phyloP scores from a whole-genome alignment of 2,888 invertebrate genomes.

The Bombylius major region DNA sequence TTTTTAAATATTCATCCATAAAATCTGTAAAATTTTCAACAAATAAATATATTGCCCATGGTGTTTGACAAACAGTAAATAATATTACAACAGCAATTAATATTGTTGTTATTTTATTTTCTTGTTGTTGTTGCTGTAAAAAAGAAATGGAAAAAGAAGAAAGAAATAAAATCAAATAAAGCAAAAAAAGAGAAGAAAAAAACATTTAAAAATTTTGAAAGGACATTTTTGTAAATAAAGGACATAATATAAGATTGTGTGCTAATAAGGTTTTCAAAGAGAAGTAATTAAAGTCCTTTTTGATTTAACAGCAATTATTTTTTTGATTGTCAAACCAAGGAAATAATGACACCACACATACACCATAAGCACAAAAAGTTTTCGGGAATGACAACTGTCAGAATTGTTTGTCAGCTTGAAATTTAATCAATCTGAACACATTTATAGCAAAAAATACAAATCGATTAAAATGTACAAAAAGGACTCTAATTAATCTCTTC shows the following conservation, averaged over 20 bases:
- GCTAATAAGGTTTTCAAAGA: too few relatives aligned
- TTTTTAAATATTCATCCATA: conserved; percentile 15
- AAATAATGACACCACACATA: too few relatives aligned
- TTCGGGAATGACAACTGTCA: too few relatives aligned
- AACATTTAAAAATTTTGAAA: not conserved
- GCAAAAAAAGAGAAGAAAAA: not conserved
- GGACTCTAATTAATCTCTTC: too few relatives aligned
- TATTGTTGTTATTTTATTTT: conserved; percentile 62
- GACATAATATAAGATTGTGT: not conserved
- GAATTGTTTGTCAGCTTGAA: too few relatives aligned
- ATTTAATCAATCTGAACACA: too few relatives aligned
- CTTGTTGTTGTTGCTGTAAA: conserved; percentile 39
- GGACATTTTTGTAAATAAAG: not conserved
- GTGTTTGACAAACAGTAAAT: conserved; percentile 61
- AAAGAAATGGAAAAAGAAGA: not conserved
- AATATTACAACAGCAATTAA: conserved; percentile 62
- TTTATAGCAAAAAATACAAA: too few relatives aligned
- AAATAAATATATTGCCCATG: conserved; percentile 48
- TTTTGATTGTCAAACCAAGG: too few relatives aligned
- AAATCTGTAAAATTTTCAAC: conserved; percentile 13
- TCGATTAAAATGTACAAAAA: too few relatives aligned
- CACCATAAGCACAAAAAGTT: too few relatives aligned
- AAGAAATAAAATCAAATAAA: conserved; percentile 6
- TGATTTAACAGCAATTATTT: too few relatives aligned
- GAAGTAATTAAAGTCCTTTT: too few relatives aligned